phyloP scores from a whole-genome alignment of 2,113 vertebrate genomes.

The Paraplagusia blochii region DNA sequence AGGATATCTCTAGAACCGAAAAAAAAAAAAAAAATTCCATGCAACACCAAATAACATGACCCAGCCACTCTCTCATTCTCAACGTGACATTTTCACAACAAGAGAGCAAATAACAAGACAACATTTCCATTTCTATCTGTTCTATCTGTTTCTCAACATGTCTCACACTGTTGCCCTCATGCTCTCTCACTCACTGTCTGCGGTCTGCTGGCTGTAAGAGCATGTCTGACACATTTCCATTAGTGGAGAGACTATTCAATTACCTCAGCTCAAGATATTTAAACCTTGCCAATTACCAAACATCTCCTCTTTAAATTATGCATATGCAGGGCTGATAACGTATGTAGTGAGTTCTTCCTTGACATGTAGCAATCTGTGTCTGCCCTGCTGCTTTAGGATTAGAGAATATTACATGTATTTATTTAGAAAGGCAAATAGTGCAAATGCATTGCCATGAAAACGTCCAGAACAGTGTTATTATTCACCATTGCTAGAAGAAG shows the following conservation, averaged over 20 bases:
- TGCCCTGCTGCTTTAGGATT: constrained; percentile 21
- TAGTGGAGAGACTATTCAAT: constrained; percentile 80
- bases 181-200: constrained; percentile 70
- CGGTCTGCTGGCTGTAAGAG: constrained; percentile 69
- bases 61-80: constrained; percentile 52
- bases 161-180: constrained; percentile 43
- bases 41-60: constrained; percentile 52
- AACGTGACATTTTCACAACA: constrained; percentile 65
- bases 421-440: constrained; percentile 4
- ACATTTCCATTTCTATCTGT: constrained; percentile 53
- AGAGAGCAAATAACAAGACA: constrained; percentile 58
- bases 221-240: constrained; percentile 80
- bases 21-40: constrained; percentile 54
- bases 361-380: constrained; percentile 65
- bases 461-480: no score
- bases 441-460: no score
- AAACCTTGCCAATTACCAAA: constrained; percentile 80
- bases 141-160: constrained; percentile 37
- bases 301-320: constrained; percentile 78
- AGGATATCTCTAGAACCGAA: constrained; percentile 65
- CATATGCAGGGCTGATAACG: constrained; percentile 72
- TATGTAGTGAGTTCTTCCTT: constrained; percentile 71
- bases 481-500: no score
- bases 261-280: constrained; percentile 78
- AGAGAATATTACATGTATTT: constrained; percentile 25